These are phyloP conservation scores for Lysiphlebus fabarum DNA, from an alignment of 1,140 invertebrate species.

Conservation along the genomic window DNA sequence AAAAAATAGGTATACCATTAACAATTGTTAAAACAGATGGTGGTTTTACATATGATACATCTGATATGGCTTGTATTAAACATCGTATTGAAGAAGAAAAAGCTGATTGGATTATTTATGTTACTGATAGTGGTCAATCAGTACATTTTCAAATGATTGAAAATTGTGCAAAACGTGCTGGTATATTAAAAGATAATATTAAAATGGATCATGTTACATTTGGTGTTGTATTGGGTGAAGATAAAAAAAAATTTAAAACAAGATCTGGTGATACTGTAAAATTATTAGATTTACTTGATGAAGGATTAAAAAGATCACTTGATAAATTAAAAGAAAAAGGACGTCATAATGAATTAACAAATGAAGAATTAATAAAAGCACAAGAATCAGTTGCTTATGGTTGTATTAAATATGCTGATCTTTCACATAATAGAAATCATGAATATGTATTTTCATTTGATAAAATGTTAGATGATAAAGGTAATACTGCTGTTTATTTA, in stretches of 20 bases:
- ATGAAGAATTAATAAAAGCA: constrained; percentile 79
- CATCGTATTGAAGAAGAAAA: constrained; percentile 87
- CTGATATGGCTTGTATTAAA: constrained; percentile 90
- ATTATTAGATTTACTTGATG: constrained; percentile 87
- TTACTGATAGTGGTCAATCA: constrained; percentile 90
- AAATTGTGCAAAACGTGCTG: constrained; percentile 68
- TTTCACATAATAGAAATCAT: constrained; percentile 87
- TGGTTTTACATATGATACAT: constrained; percentile 98
- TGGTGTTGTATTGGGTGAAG: constrained; percentile 96
- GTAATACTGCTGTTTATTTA: constrained; percentile 98
- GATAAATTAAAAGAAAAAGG: constrained; percentile 90
- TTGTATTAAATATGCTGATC: constrained; percentile 98
- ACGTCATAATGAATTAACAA: constrained; percentile 79
- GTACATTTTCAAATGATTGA: constrained; percentile 77
- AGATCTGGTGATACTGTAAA: constrained; percentile 94
- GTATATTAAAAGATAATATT: constrained; percentile 57
- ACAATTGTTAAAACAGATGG: constrained; percentile 98
- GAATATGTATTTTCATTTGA: constrained; percentile 99
- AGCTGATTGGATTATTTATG: constrained; percentile 90
- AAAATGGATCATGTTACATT: constrained; percentile 90
- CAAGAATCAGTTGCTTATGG: constrained; percentile 93
- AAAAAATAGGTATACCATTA: constrained; percentile 68
- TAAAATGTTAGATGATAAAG: constrained; percentile 97
- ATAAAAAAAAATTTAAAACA: constrained; percentile 99
- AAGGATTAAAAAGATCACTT: constrained; percentile 81